Evolutionary conservation across 2,888 invertebrate species (phyloP), one percentile per base, ranked within the genome.

Genomic region (Coecobrya sp.): DNA sequence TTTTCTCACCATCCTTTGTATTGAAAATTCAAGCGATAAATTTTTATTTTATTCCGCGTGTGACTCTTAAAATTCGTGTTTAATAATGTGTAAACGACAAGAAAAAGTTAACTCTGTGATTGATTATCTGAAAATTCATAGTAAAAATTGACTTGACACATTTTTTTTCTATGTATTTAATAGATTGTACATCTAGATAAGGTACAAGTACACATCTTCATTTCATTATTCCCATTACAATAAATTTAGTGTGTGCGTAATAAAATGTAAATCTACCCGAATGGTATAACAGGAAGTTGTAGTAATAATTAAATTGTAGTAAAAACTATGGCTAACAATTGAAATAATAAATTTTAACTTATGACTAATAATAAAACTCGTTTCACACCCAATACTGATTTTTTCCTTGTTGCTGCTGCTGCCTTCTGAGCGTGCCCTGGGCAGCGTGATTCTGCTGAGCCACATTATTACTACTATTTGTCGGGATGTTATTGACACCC

Each of bases 301-400:
- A 30, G 68, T 42, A 19, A 36, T 73, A 36, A 73, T 42, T 73
- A 42, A n/a, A 59, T 59, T 59, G n/a, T 13, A 2, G 11, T 27
- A 65, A 13, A 65, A 13, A 65, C 13, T 65, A 65, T 25, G 2
- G n/a, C 1, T 2, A 62, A 62, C 30, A 5, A 27, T 3, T 73
- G n/a, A 42, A 73, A 73, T n/a, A 36, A n/a, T 19, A 16, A 13
- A n/a, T 45, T 22, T 25, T 76, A 76, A 36, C 13, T 49, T 45
- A 52, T 45, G 3, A 76, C 25, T 10, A 42, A 0, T 76, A 22
- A 49, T 11, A 49, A 49, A 76, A 76, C 2, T 49, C 7, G n/a
- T 36, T 84, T 94, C 91, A 95, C 59, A 95, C 95, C 95, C 95
- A 95, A 89, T 95, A 95, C 93, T 95, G 95, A 93, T 94, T 95